Conservation (phyloP, 2,888 invertebrate species). For the Agrypnus murinus region DNA sequence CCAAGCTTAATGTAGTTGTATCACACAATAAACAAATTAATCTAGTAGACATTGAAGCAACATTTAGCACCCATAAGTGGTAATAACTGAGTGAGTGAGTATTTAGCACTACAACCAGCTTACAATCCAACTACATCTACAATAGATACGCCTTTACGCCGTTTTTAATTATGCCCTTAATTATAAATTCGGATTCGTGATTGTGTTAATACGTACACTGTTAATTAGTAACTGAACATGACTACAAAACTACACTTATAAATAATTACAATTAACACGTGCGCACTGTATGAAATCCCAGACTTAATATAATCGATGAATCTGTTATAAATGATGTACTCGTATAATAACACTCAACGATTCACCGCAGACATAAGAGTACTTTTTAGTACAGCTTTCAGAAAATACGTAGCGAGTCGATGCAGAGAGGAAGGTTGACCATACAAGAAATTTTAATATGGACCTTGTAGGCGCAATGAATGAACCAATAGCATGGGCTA, state of each 20-base stretch:
- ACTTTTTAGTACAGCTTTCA: too few species aligned
- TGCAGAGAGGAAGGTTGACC: slow-evolving; percentile 1
- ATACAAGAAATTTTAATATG: slow-evolving; percentile 11
- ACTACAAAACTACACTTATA: not conserved
- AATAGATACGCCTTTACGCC: not conserved
- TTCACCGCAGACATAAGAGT: too few species aligned
- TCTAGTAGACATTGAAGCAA: slow-evolving; percentile 4
- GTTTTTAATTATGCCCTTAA: slow-evolving; percentile 15
- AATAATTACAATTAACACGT: slow-evolving; percentile 10
- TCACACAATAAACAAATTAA: slow-evolving; percentile 6
- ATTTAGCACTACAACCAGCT: not conserved
- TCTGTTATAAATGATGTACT: too few species aligned
- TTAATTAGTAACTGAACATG: not conserved
- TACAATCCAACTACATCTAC: too few species aligned
- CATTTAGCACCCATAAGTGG: not conserved
- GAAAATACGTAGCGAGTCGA: too few species aligned
- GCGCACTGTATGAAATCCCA: not conserved
- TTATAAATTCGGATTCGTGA: too few species aligned
- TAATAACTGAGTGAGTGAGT: not conserved
- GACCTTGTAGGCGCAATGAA: slow-evolving; percentile 12
- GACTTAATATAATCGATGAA: too few species aligned
- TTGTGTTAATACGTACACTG: not conserved
- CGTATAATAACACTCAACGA: too few species aligned
- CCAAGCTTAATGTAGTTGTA: too few species aligned
- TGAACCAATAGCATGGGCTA: not conserved